Conservation (phyloP, 2,797 vertebrate species). For the Paratrypauchen microcephalus region DNA sequence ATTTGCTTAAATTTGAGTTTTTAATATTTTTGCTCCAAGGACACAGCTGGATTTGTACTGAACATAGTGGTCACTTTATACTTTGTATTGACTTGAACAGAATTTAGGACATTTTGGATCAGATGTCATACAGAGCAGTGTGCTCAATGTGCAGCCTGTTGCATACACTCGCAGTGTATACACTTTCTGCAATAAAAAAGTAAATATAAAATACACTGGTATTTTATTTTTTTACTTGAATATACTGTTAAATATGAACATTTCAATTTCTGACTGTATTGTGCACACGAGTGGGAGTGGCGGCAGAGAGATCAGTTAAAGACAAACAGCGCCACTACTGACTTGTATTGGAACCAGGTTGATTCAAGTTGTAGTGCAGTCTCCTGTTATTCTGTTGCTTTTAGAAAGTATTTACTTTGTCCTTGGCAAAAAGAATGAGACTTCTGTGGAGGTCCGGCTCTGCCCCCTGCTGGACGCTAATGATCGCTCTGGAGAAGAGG, state of each 20-base stretch:
- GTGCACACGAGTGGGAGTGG: background rate
- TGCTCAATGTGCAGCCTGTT: conserved; percentile 25
- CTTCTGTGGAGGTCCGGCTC: conserved; percentile 39
- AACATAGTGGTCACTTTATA: conserved; percentile 38
- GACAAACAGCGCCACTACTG: background rate
- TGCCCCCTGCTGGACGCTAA: conserved; percentile 66
- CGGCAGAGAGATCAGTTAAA: background rate
- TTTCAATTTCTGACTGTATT: background rate
- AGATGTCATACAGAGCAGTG: conserved; percentile 20
- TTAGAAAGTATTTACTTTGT: conserved; percentile 1
- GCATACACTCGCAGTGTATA: conserved; percentile 49
- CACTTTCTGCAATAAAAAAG: conserved; percentile 64
- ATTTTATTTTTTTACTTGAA: background rate
- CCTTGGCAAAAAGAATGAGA: too few species aligned
- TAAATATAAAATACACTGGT: background rate
- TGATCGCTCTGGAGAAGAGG: conserved; percentile 32
- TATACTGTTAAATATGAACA: background rate
- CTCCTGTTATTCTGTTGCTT: background rate
- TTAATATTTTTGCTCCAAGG: conserved; percentile 27
- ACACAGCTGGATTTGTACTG: conserved; percentile 35
- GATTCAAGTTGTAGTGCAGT: background rate
- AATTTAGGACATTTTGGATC: conserved; percentile 20
- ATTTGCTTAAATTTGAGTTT: conserved; percentile 6
- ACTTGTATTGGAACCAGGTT: background rate
- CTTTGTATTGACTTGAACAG: conserved; percentile 46